Base-by-base conservation (phyloP, 2,797 vertebrate species). In the Dendrocincla tyrannina region DNA sequence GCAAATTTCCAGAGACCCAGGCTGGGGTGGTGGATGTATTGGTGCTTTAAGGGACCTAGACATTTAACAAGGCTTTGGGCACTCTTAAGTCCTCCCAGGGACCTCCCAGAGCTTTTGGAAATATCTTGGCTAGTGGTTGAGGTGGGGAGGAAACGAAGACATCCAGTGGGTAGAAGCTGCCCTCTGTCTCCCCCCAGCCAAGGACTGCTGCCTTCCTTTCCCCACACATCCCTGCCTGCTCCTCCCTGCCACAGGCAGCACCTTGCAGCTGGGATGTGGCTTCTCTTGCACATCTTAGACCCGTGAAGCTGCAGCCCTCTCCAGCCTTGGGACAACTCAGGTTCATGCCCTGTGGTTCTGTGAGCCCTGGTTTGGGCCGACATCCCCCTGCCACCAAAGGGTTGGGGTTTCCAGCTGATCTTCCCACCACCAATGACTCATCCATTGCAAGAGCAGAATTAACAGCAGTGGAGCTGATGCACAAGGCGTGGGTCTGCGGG, bases 281-380 rank as follows among this genome's bases (percentile, higher is more conserved):
- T 86, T 64, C 35, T 52, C 62, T 30, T 52, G 37, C 41, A 20
- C 3, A 2, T 46, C n/a, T 73, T 13, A 41, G 32, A 33, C 3
- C 13, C 15, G 16, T 28, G 35, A 55, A 77, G 22, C 35, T 66
- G 28, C 28, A 42, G 56, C 3, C 4, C 14, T 37, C 59, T 47
- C 24, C 39, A 75, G 28, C 32, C 28, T 46, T 44, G 11, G 42
- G n/a, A 25, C 41, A 80, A 6, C 55, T 24, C 59, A 15, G n/a
- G 39, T 30, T 18, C 5, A 0, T 3, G 22, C 47, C 19, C 55
- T 0, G 0, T 8, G 18, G 32, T 11, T 86, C 35, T 47, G 44
- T 37, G 7, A 63, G 27, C 49, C 30, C 47, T 33, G 60, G 3
- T 82, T 55, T 69, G 74, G 69, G 41, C 56, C 93, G 66, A 27